Conservation (phyloP, 1,140 invertebrate genomes). For the Musca domestica region DNA sequence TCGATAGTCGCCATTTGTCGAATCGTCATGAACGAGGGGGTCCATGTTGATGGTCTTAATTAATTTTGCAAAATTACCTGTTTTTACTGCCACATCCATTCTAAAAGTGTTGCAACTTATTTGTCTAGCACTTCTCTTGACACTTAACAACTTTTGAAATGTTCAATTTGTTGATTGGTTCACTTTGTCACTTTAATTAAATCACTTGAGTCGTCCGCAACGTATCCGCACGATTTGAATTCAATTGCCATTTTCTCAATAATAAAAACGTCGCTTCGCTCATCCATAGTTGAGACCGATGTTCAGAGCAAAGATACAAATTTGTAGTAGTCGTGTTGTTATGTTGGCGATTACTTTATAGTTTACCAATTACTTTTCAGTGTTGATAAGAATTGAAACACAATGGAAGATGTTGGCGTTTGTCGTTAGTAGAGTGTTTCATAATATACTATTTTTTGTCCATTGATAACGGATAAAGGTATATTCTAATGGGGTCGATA, state of each 20-base stretch:
- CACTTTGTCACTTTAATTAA: conserved; percentile 23
- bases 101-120: conserved; percentile 15
- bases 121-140: conserved; percentile 12
- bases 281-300: too few relatives aligned
- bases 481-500: too few relatives aligned
- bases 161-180: conserved; percentile 8
- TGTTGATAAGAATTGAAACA: too few relatives aligned
- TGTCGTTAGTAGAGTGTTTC: too few relatives aligned
- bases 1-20: conserved; percentile 28
- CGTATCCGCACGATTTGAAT: conserved; percentile 23
- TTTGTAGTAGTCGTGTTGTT: too few relatives aligned
- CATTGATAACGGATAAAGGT: too few relatives aligned
- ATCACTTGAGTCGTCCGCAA: conserved; percentile 4
- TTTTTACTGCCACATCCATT: conserved; percentile 26
- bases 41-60: neutral
- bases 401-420: too few relatives aligned
- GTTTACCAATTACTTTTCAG: too few relatives aligned
- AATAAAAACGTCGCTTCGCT: conserved; percentile 25
- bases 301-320: too few relatives aligned
- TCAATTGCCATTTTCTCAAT: conserved; percentile 28
- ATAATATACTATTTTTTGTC: too few relatives aligned
- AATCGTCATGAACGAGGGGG: conserved; percentile 19
- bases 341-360: too few relatives aligned
- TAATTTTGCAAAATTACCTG: conserved; percentile 25
- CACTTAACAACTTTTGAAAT: conserved; percentile 5